Evolutionary conservation across 1,140 invertebrate genomes (phyloP), one percentile per base, ranked within the genome.

Genomic region (Drosophila neocordata): DNA sequence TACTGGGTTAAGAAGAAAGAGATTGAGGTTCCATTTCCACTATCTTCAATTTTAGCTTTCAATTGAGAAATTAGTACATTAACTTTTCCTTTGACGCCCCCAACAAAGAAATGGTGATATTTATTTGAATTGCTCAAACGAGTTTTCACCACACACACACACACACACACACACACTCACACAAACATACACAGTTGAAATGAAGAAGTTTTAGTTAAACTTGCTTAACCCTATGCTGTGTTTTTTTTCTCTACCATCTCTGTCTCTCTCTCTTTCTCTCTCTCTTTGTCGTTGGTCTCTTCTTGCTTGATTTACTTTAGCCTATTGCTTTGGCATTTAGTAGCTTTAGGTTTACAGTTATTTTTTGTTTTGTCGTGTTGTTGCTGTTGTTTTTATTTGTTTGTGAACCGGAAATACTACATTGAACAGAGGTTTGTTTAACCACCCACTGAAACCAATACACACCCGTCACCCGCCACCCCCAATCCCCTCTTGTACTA

Each of bases 61-160:
- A 69, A 89, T 89, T 85, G 85, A 85, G 85, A 85, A 89, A 89
- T 89, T 89, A 89, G 85, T 85, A 65, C 77, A 76, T 81, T 81
- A 81, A 84, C 68, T 80, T 81, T 84, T 59, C 77, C 73, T 87
- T 87, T 84, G 81, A 84, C 73, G 82, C 77, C 82, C 66, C 73
- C 63, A 69, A 77, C 81, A 85, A 85, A 85, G 78, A 85, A 82
- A 88, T 82, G 70, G 83, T 63, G 71, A 75, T 67, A 78, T 85
- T 87, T 84, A 84, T 84, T 84, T 84, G 81, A 84, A 88, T 88
- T 88, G 78, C 82, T 82, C 70, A 78, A 88, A 78, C 74, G 68
- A 82, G 74, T 69, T 73, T 87, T 65, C 53, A 61, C 63, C 64
- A 64, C 67, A 75, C 61, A 75, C 65, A 64, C 51, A 53, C 56